A percentile compares a stretch with the other conserved stretches of the same genome.
phyloP scores from a whole-genome alignment of 2,888 invertebrate genomes.

The Mesoligia furuncula region DNA sequence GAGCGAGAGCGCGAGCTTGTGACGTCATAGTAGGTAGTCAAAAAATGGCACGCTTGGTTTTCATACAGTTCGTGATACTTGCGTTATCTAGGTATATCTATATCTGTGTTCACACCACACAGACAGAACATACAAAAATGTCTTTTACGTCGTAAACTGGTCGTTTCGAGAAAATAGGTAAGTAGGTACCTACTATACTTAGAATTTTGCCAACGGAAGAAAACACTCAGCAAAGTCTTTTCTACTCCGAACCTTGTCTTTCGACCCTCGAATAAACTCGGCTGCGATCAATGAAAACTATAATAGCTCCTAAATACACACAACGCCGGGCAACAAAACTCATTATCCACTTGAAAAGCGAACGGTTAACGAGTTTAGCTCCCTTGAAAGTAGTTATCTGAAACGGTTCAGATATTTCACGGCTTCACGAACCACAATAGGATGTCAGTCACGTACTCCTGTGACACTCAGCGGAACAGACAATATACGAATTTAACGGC shows the following conservation, averaged over 20 bases:
- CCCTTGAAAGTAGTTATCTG: constrained; percentile 1
- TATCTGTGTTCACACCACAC: too few species aligned
- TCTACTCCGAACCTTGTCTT: neutral
- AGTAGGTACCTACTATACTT: too few species aligned
- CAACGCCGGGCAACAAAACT: constrained; percentile 16
- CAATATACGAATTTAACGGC: neutral
- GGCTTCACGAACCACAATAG: neutral
- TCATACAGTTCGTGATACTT: too few species aligned
- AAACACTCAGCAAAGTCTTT: neutral
- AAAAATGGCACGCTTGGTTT: too few species aligned
- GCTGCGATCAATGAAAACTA: neutral
- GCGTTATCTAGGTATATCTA: too few species aligned
- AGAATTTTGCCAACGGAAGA: too few species aligned
- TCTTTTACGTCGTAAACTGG: neutral
- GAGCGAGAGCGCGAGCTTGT: too few species aligned
- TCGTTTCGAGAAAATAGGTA: neutral
- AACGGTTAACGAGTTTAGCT: constrained; percentile 24
- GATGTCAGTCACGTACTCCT: constrained; percentile 3
- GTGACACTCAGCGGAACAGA: constrained; percentile 9
- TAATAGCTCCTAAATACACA: neutral
- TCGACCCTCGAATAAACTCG: neutral
- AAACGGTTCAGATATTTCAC: constrained; percentile 6
- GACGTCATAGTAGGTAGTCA: too few species aligned
- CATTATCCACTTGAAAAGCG: constrained; percentile 18
- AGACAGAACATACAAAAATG: neutral